These are phyloP conservation scores for Morelia viridis DNA, from an alignment of 2,797 vertebrate genomes.

Conservation along the genomic window DNA sequence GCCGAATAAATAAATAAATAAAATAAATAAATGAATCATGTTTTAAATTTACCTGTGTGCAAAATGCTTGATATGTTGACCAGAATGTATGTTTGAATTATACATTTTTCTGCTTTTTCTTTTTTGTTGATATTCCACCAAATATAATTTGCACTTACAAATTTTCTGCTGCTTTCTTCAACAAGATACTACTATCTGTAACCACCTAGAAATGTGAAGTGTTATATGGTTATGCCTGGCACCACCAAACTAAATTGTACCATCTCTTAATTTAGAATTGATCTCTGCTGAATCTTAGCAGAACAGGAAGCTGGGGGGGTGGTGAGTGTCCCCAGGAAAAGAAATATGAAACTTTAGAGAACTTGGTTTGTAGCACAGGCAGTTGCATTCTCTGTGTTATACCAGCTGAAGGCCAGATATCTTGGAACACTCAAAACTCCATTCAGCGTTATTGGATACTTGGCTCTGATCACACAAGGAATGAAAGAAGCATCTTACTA, in stretches of 20 bases:
- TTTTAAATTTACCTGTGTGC: too few species aligned
- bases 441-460: conserved; percentile 2
- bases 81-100: too few species aligned
- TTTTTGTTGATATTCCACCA: too few species aligned
- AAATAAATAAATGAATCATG: too few species aligned
- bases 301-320: not conserved
- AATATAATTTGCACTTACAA: too few species aligned
- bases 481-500: not conserved
- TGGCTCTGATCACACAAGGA: not conserved
- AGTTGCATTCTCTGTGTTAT: not conserved
- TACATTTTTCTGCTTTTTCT: too few species aligned
- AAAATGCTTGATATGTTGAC: too few species aligned
- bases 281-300: not conserved
- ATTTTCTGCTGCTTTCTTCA: too few species aligned
- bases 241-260: not conserved
- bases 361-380: not conserved
- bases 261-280: not conserved
- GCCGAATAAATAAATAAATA: too few species aligned
- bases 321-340: not conserved
- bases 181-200: too few species aligned
- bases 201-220: too few species aligned
- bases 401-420: not conserved
- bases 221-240: too few species aligned
- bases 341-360: not conserved
- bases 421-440: not conserved